phyloP scores from a whole-genome alignment of 2,888 invertebrate genomes.

The Lasioglossum zephyrum region DNA sequence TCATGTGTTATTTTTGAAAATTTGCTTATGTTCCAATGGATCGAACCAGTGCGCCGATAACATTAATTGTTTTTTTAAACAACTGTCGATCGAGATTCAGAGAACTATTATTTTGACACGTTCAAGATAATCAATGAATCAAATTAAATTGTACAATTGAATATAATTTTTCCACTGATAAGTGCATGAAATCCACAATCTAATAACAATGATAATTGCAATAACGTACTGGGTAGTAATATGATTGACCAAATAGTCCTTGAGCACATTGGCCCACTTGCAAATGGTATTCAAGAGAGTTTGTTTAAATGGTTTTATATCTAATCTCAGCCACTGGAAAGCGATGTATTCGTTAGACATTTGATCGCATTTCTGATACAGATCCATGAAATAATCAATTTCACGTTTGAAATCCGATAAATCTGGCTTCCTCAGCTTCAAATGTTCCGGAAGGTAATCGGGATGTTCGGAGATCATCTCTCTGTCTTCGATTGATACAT shows the following conservation, averaged over 20 bases:
- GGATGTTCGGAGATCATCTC: constrained; percentile 86
- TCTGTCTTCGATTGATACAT: constrained; percentile 87
- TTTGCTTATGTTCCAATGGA: too few relatives aligned
- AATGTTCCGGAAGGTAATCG: constrained; percentile 65
- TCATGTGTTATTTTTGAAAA: too few relatives aligned
- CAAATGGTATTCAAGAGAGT: constrained; percentile 92
- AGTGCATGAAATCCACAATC: background rate
- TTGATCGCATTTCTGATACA: constrained; percentile 90
- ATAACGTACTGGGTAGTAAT: constrained; percentile 85
- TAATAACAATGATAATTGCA: background rate
- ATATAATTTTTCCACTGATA: background rate
- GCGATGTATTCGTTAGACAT: constrained; percentile 89
- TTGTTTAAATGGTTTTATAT: constrained; percentile 92
- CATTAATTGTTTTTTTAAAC: too few relatives aligned
- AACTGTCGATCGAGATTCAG: too few relatives aligned
- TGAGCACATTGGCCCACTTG: constrained; percentile 95
- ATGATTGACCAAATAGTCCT: constrained; percentile 92
- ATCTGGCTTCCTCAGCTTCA: constrained; percentile 74
- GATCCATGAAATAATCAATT: constrained; percentile 92
- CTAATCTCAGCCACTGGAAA: constrained; percentile 92
- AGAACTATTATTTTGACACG: background rate
- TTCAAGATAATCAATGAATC: background rate
- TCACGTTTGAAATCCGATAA: constrained; percentile 78
- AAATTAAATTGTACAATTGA: too few relatives aligned
- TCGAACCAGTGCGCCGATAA: too few relatives aligned